Conservation (phyloP, 2,113 vertebrate species). For the Neogobius melanostomus region DNA sequence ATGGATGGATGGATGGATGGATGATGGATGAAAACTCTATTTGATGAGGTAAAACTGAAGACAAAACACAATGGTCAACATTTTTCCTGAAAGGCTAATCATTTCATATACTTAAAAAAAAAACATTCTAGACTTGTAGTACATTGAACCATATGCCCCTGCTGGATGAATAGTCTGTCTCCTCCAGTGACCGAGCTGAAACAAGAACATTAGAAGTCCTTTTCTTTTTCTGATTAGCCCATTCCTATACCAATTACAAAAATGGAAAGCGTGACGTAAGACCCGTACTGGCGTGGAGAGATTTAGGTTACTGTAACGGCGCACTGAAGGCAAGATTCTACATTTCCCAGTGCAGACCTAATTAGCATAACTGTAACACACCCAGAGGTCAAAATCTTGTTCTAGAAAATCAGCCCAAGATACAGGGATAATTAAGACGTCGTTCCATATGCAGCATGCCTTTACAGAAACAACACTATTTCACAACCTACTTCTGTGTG, state of each 20-base stretch:
- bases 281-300: slow-evolving; percentile 36
- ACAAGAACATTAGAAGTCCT: slow-evolving; percentile 54
- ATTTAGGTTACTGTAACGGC: slow-evolving; percentile 50
- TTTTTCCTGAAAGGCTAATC: too few species aligned
- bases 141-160: slow-evolving; percentile 43
- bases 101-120: too few species aligned
- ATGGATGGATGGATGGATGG: too few species aligned
- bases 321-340: slow-evolving; percentile 42
- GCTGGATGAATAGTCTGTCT: slow-evolving; percentile 43
- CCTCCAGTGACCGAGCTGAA: slow-evolving; percentile 21
- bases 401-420: slow-evolving; percentile 58
- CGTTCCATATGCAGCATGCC: slow-evolving; percentile 41
- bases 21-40: too few species aligned
- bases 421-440: slow-evolving; percentile 56
- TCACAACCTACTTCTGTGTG: slow-evolving; percentile 7
- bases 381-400: slow-evolving; percentile 57
- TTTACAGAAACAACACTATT: slow-evolving; percentile 19
- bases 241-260: slow-evolving; percentile 19
- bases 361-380: slow-evolving; percentile 64
- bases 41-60: too few species aligned
- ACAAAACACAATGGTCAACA: too few species aligned
- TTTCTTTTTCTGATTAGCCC: slow-evolving; percentile 34
- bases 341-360: slow-evolving; percentile 49
- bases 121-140: slow-evolving; percentile 17
- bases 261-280: slow-evolving; percentile 29